These are phyloP conservation scores for Lucifuga dentata DNA, from an alignment of 2,113 vertebrate species.

Conservation along the genomic window DNA sequence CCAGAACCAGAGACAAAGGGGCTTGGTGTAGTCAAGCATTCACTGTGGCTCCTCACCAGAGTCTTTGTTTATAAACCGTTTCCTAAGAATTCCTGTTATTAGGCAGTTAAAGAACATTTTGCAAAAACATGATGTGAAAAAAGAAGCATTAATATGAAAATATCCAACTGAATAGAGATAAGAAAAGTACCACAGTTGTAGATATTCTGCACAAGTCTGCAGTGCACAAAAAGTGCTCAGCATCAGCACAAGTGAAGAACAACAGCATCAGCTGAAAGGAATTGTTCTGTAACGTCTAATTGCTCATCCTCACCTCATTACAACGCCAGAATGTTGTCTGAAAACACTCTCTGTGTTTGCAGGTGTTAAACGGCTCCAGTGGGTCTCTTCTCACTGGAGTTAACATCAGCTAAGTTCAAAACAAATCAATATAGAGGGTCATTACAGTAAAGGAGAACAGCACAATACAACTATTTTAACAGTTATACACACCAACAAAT, in stretches of 20 bases:
- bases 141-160: not conserved
- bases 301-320: constrained; percentile 8
- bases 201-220: too few species aligned
- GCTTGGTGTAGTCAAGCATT: constrained; percentile 16
- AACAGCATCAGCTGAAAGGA: not conserved
- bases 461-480: constrained; percentile 1
- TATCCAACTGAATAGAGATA: not conserved
- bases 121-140: not conserved
- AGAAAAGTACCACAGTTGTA: too few species aligned
- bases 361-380: not conserved
- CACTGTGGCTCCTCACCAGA: not conserved
- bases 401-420: constrained; percentile 37
- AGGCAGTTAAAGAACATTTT: not conserved
- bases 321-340: constrained; percentile 21
- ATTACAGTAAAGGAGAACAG: constrained; percentile 5
- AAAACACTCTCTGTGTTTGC: not conserved
- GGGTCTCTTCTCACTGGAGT: not conserved
- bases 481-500: constrained; percentile 11
- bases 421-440: constrained; percentile 37
- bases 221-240: too few species aligned
- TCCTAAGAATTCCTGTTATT: too few species aligned
- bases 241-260: not conserved
- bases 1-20: constrained; percentile 50
- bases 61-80: constrained; percentile 34
- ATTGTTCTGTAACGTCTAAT: not conserved